A percentile compares a stretch with the other conserved stretches of the same genome.
Evolutionary conservation across 1,140 invertebrate genomes (phyloP).

Genomic region (Aphaenogaster rudis): DNA sequence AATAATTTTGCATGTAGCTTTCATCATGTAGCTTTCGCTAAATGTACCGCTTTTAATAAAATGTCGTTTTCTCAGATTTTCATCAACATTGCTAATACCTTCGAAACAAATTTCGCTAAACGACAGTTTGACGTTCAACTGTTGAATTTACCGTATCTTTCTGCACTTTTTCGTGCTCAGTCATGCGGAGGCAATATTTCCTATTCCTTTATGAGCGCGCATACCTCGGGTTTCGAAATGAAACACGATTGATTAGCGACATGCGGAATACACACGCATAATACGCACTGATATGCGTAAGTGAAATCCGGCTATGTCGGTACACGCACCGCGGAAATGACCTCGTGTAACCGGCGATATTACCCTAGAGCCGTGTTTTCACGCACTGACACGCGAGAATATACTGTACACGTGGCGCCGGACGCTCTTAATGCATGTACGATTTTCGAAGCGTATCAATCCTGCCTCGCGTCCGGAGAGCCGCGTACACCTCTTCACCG

Average conservation of each 20-base stretch:
- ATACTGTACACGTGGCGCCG: slow-evolving; percentile 2
- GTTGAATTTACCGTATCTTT: background rate
- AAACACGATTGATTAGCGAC: slow-evolving; percentile 30
- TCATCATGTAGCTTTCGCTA: background rate
- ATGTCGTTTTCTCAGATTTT: background rate
- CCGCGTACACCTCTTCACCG: background rate
- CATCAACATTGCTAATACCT: background rate
- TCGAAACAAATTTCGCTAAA: background rate
- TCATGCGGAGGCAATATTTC: background rate
- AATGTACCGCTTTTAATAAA: background rate
- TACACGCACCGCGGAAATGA: slow-evolving; percentile 59
- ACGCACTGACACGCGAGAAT: slow-evolving; percentile 9
- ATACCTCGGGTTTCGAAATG: background rate
- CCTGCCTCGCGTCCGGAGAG: slow-evolving; percentile 47
- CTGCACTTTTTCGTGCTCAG: background rate
- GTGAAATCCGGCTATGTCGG: slow-evolving; percentile 46
- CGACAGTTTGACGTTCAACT: background rate
- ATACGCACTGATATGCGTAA: slow-evolving; percentile 17
- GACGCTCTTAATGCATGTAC: slow-evolving; percentile 9
- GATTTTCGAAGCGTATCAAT: slow-evolving; percentile 64
- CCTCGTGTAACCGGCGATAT: slow-evolving; percentile 41
- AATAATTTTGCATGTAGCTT: background rate
- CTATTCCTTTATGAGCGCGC: background rate
- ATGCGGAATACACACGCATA: background rate
- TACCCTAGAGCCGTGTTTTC: slow-evolving; percentile 47